These are phyloP conservation scores for Choloepus hoffmanni DNA, from an alignment of 2,113 vertebrate genomes.

Conservation along the genomic window DNA sequence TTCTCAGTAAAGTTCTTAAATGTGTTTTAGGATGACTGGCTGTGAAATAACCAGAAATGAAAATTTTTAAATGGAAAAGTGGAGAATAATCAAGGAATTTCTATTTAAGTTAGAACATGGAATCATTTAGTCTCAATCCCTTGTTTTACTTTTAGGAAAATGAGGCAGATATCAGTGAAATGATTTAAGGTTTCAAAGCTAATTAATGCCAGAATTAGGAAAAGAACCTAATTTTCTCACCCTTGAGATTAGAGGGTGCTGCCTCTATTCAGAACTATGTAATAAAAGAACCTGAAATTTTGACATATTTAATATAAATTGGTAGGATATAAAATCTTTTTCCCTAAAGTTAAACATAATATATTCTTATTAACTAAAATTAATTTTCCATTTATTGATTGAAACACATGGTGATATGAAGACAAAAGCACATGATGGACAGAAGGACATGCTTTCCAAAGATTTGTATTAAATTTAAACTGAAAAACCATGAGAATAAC, in stretches of 20 bases:
- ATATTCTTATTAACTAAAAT: neutral
- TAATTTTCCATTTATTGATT: conserved; percentile 24
- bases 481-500: neutral
- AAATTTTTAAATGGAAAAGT: conserved; percentile 6
- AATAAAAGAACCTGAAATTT: neutral
- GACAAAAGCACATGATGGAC: no score
- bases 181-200: conserved; percentile 7
- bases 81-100: neutral
- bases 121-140: neutral
- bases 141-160: conserved; percentile 49
- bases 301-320: conserved; percentile 5
- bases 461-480: neutral
- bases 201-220: conserved; percentile 16
- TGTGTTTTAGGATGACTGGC: conserved; percentile 21
- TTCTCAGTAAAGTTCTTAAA: conserved; percentile 19
- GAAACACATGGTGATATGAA: neutral
- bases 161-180: neutral
- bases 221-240: conserved; percentile 30
- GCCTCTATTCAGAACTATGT: neutral
- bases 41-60: conserved; percentile 33
- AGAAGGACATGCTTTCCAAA: neutral
- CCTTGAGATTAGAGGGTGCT: neutral
- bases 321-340: neutral
- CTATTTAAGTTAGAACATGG: neutral
- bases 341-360: neutral